Conservation (phyloP, 2,113 vertebrate genomes). For the Tetraodon nigroviridis region DNA sequence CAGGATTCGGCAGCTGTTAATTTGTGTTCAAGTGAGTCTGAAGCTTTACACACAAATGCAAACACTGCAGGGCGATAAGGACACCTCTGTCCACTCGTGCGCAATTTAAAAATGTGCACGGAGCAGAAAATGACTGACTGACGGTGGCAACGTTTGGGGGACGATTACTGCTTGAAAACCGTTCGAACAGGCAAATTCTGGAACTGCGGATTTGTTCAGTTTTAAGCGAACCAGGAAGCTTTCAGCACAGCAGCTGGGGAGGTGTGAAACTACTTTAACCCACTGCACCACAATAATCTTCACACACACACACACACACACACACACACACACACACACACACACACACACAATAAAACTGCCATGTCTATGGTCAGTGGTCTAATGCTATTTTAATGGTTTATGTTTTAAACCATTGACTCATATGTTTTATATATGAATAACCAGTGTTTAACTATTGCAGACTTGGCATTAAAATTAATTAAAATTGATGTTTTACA, state of each 20-base stretch:
- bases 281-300: slow-evolving; percentile 66
- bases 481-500: background rate
- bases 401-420: slow-evolving; percentile 10
- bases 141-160: background rate
- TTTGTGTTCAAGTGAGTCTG: slow-evolving; percentile 51
- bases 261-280: slow-evolving; percentile 70
- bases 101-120: no score
- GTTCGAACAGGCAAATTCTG: no score
- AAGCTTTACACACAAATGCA: slow-evolving; percentile 38
- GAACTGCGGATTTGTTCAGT: no score
- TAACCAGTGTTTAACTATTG: no score
- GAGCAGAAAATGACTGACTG: background rate
- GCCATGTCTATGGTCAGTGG: slow-evolving; percentile 21
- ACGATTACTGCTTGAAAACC: no score
- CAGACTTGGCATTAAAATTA: background rate
- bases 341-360: slow-evolving; percentile 16
- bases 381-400: slow-evolving; percentile 18
- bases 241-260: slow-evolving; percentile 60
- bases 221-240: slow-evolving; percentile 35
- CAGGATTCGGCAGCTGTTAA: slow-evolving; percentile 48
- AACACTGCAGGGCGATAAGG: slow-evolving; percentile 19
- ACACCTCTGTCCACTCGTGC: background rate
- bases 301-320: slow-evolving; percentile 25
- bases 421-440: no score
- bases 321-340: slow-evolving; percentile 21